Evolutionary conservation across 2,888 invertebrate species (phyloP).

Genomic region (Seira musarum): DNA sequence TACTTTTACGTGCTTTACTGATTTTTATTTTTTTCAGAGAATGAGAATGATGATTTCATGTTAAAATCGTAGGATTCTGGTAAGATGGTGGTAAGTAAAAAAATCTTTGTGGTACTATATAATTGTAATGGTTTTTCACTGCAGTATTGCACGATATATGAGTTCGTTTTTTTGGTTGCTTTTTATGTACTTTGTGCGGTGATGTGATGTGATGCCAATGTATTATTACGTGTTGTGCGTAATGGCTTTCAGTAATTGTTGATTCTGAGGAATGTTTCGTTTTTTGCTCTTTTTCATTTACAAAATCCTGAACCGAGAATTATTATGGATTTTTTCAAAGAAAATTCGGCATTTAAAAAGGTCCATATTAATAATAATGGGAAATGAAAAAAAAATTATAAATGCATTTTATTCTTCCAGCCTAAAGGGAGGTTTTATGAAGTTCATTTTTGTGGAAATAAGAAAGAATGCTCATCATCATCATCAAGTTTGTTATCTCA

Average conservation of each 20-base stretch:
- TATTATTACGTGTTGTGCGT: slow-evolving; percentile 14
- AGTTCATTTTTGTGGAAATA: background rate
- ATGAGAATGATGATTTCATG: background rate
- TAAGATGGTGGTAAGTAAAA: slow-evolving; percentile 30
- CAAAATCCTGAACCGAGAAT: background rate
- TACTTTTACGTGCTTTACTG: slow-evolving; percentile 55
- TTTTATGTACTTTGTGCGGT: background rate
- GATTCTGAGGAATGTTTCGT: background rate
- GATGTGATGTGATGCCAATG: background rate
- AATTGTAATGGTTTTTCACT: slow-evolving; percentile 28
- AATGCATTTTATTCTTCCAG: slow-evolving; percentile 9
- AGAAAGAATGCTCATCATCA: slow-evolving; percentile 25
- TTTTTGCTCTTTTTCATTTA: background rate
- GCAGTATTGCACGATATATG: background rate
- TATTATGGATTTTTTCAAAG: too few relatives aligned
- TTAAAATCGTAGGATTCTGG: slow-evolving; percentile 17
- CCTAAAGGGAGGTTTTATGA: background rate
- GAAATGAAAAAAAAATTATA: background rate
- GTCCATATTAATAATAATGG: background rate
- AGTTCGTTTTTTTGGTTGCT: background rate
- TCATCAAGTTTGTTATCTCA: slow-evolving; percentile 35
- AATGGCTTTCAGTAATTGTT: slow-evolving; percentile 22
- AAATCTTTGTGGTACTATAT: slow-evolving; percentile 36
- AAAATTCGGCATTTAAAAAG: background rate
- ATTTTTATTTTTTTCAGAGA: slow-evolving; percentile 11